Base-by-base conservation (phyloP, 2,888 invertebrate species). In the Polyploca ridens region DNA sequence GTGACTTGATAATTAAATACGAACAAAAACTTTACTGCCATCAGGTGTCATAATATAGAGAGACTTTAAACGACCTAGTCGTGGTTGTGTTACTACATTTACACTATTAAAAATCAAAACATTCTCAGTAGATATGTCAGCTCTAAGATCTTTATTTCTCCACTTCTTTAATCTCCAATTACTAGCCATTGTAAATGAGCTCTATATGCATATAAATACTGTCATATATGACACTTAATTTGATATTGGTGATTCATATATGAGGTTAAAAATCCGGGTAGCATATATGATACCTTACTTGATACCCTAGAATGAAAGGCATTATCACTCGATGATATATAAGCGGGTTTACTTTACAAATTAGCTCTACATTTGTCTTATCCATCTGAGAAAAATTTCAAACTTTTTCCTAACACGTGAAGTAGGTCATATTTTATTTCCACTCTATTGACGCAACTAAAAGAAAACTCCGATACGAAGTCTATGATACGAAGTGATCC, bases 1-100 rank as follows among this genome's bases (percentile, higher is more conserved):
- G 77, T 81, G 71, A 78, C 70, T 69, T 63, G 66, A 74, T 77
- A 76, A 79, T 77, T 81, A 77, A 74, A 69, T 70, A 67, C 63
- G 66, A 69, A 72, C 71, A 77, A 80, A 82, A 82, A 79, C 73
- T 73, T 69, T 74, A 10, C 63, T 62, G 63, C 64, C 70, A 65
- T 72, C 74, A 38, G n/a, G 16, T 38, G 7, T 60, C 7, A 27
- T 27, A 27, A 27, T 27, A 27, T 27, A 27, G 27, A 27, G 27
- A 27, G 27, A 27, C 3, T 38, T 38, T 38, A 7, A 38, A 38
- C 38, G 38, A 8, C 10, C 10, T 8, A 38, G 10, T 10, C 38
- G 8, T 38, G 35, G 6, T 6, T 35, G 8, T 35, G 8, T n/a
- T n/a, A n/a, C n/a, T n/a, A n/a, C n/a, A n/a, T n/a, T n/a, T n/a